Evolutionary conservation across 2,797 vertebrate species (phyloP).

Genomic region (Premnoplex brunnescens): DNA sequence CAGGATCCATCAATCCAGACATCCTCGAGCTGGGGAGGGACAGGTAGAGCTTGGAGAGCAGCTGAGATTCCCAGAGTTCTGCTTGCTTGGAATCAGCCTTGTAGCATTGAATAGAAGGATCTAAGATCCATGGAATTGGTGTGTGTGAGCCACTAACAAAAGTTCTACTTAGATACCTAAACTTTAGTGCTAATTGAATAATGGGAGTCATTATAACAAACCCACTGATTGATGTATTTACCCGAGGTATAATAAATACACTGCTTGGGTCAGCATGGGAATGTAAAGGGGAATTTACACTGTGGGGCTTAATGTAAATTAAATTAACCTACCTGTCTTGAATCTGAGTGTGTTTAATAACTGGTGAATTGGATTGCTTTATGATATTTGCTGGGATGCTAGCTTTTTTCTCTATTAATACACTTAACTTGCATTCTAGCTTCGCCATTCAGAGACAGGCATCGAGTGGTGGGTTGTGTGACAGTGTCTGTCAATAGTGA

Average conservation of each 20-base stretch:
- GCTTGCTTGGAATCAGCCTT: constrained; percentile 61
- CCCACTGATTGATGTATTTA: constrained; percentile 38
- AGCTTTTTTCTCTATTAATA: constrained; percentile 88
- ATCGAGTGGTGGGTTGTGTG: constrained; percentile 88
- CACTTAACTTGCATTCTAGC: constrained; percentile 90
- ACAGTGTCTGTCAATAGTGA: constrained; percentile 88
- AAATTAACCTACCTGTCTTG: constrained; percentile 72
- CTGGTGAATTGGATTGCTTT: constrained; percentile 79
- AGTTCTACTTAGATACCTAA: constrained; percentile 38
- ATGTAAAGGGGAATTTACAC: constrained; percentile 71
- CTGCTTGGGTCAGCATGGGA: constrained; percentile 71
- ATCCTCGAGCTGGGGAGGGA: neutral
- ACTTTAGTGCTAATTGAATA: constrained; percentile 36
- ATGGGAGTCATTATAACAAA: constrained; percentile 41
- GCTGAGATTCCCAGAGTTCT: constrained; percentile 56
- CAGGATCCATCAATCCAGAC: accelerated
- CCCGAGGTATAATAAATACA: constrained; percentile 44
- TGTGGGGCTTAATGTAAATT: constrained; percentile 75
- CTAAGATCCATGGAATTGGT: constrained; percentile 36
- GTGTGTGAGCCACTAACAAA: constrained; percentile 66
- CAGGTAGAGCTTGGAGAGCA: constrained; percentile 22
- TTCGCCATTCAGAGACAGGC: constrained; percentile 86
- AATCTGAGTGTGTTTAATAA: constrained; percentile 75
- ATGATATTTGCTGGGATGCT: constrained; percentile 85
- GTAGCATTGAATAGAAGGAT: neutral